Evolutionary conservation across 2,113 vertebrate species (phyloP).

Genomic region (Seriola aureovittata): DNA sequence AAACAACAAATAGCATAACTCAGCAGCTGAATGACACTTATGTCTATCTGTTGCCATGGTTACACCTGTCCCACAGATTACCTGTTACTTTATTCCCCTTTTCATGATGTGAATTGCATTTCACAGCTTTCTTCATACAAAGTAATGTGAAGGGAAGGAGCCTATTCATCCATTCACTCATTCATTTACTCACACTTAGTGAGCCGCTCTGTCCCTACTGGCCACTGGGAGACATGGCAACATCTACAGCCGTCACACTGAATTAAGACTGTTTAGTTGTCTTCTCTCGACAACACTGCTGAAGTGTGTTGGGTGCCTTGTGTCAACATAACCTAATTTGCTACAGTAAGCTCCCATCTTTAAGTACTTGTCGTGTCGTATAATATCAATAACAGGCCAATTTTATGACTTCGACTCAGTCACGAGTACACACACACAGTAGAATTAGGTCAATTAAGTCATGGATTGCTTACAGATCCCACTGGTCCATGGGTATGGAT

Average conservation of each 20-base stretch:
- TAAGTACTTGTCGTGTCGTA: constrained; percentile 36
- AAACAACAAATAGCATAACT: too few relatives aligned
- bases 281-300: not conserved
- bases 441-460: constrained; percentile 59
- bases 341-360: constrained; percentile 24
- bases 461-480: constrained; percentile 53
- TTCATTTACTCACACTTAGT: not conserved
- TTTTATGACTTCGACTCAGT: constrained; percentile 48
- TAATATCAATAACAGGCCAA: constrained; percentile 53
- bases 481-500: constrained; percentile 43
- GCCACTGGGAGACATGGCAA: not conserved
- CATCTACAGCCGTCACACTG: constrained; percentile 2
- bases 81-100: not conserved
- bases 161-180: not conserved
- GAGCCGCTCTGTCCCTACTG: not conserved
- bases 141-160: not conserved
- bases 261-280: constrained; percentile 7
- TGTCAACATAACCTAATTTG: constrained; percentile 29
- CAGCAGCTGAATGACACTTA: not conserved
- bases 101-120: not conserved
- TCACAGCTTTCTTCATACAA: not conserved
- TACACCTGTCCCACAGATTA: not conserved
- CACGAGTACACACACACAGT: constrained; percentile 10
- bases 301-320: not conserved
- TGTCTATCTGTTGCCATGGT: not conserved